Evolutionary conservation across 2,888 invertebrate genomes (phyloP).

Genomic region (Eristalinus sepulchralis): DNA sequence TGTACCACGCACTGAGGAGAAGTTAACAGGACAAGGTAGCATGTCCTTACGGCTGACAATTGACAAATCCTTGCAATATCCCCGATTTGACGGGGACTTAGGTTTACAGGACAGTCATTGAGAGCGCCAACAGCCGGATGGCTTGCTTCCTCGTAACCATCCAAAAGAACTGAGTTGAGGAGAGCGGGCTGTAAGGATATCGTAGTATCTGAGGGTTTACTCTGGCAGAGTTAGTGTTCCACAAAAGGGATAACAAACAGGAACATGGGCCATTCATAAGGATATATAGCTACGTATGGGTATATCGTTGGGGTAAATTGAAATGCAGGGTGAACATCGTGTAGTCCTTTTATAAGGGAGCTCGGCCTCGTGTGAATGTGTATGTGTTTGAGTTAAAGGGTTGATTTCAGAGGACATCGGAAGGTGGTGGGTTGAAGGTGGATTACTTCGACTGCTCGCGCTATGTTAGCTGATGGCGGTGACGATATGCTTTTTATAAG

Average conservation of each 20-base stretch:
- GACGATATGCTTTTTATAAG: slow-evolving; percentile 70
- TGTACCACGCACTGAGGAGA: slow-evolving; percentile 10
- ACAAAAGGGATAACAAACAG: slow-evolving; percentile 72
- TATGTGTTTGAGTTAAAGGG: slow-evolving; percentile 43
- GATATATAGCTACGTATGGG: slow-evolving; percentile 56
- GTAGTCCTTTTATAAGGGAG: slow-evolving; percentile 65
- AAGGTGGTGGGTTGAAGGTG: slow-evolving; percentile 50
- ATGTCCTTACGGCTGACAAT: slow-evolving; percentile 68
- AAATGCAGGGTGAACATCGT: slow-evolving; percentile 66
- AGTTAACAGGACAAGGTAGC: slow-evolving; percentile 48
- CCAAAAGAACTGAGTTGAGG: slow-evolving; percentile 42
- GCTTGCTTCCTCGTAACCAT: slow-evolving; percentile 66
- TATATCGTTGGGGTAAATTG: slow-evolving; percentile 58
- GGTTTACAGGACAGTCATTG: slow-evolving; percentile 71
- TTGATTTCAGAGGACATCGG: slow-evolving; percentile 28
- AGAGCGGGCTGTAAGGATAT: slow-evolving; percentile 48
- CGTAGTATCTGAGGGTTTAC: slow-evolving; percentile 45
- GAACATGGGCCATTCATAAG: slow-evolving; percentile 71
- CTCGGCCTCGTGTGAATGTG: slow-evolving; percentile 3
- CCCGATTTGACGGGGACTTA: slow-evolving; percentile 71
- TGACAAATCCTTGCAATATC: slow-evolving; percentile 72
- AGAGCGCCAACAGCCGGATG: slow-evolving; percentile 71
- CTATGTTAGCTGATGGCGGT: slow-evolving; percentile 69
- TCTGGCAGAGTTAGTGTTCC: slow-evolving; percentile 71
- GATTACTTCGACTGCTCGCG: slow-evolving; percentile 70